Evolutionary conservation across 2,797 vertebrate species (phyloP).

Genomic region (Eospalax fontanierii): DNA sequence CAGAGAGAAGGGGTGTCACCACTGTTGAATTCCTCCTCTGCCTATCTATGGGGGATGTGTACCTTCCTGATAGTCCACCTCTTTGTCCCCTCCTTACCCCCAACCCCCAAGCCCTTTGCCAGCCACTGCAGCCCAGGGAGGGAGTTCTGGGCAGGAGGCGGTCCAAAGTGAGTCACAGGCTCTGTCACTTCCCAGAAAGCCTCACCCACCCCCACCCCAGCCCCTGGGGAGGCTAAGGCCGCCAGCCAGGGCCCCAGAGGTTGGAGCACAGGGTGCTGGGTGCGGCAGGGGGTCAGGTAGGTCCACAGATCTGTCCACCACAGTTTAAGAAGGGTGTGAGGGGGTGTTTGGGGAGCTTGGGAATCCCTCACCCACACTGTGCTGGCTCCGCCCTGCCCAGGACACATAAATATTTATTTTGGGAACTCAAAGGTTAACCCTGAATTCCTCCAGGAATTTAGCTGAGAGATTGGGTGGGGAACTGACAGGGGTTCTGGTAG

Average conservation of each 20-base stretch:
- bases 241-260: slow-evolving; percentile 33
- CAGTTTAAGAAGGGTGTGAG: too few relatives aligned
- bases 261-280: neutral
- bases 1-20: neutral
- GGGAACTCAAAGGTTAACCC: slow-evolving; percentile 83
- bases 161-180: slow-evolving; percentile 80
- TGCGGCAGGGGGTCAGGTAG: neutral
- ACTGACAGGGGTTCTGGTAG: neutral
- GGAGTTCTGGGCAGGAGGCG: slow-evolving; percentile 66
- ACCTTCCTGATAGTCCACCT: neutral
- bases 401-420: slow-evolving; percentile 87
- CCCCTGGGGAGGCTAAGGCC: slow-evolving; percentile 69
- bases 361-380: neutral
- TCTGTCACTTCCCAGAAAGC: slow-evolving; percentile 86
- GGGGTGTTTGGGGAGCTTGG: too few relatives aligned
- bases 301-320: neutral
- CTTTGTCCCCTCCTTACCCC: neutral
- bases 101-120: slow-evolving; percentile 42
- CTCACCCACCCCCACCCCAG: slow-evolving; percentile 30
- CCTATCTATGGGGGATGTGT: neutral
- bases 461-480: neutral
- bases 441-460: slow-evolving; percentile 73
- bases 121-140: slow-evolving; percentile 60
- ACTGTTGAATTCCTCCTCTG: slow-evolving; percentile 82
- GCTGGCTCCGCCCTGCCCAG: slow-evolving; percentile 52